These are phyloP conservation scores for Panzeria rudis DNA, from an alignment of 2,888 invertebrate species.

Conservation along the genomic window DNA sequence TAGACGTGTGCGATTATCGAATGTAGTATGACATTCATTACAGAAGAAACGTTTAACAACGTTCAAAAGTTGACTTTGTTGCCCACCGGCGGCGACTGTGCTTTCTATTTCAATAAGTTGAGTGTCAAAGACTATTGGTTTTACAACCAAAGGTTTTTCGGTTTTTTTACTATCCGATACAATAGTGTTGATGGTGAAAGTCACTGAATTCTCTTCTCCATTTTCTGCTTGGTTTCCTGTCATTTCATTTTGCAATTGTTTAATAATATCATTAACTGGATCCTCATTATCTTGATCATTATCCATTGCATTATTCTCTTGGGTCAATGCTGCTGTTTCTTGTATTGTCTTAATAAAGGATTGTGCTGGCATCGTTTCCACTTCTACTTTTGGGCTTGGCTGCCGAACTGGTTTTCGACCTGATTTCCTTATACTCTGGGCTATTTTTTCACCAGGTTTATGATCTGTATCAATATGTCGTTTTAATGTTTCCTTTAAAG, in stretches of 20 bases:
- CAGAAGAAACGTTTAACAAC: constrained; percentile 75
- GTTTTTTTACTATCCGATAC: not conserved
- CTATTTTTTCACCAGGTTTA: not conserved
- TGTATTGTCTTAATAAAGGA: not conserved
- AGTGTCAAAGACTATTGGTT: not conserved
- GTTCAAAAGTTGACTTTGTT: constrained; percentile 66
- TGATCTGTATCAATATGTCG: constrained; percentile 79
- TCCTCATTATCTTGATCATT: constrained; percentile 45
- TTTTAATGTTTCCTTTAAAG: constrained; percentile 79
- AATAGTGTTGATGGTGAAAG: constrained; percentile 45
- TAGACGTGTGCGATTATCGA: constrained; percentile 78
- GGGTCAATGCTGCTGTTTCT: not conserved
- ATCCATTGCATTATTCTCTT: not conserved
- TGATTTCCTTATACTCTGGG: constrained; percentile 9
- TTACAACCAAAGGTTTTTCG: not conserved
- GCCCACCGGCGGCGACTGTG: constrained; percentile 73
- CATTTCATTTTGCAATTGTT: constrained; percentile 64
- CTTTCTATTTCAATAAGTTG: constrained; percentile 7
- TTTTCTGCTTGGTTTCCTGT: constrained; percentile 1
- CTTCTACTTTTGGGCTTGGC: constrained; percentile 39
- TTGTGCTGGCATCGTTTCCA: not conserved
- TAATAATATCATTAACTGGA: constrained; percentile 63
- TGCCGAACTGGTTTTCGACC: not conserved
- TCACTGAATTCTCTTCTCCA: constrained; percentile 8
- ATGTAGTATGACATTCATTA: constrained; percentile 78